Evolutionary conservation across 2,113 vertebrate species (phyloP), one percentile per base, ranked within the genome.

Genomic region (Mustela lutreola): DNA sequence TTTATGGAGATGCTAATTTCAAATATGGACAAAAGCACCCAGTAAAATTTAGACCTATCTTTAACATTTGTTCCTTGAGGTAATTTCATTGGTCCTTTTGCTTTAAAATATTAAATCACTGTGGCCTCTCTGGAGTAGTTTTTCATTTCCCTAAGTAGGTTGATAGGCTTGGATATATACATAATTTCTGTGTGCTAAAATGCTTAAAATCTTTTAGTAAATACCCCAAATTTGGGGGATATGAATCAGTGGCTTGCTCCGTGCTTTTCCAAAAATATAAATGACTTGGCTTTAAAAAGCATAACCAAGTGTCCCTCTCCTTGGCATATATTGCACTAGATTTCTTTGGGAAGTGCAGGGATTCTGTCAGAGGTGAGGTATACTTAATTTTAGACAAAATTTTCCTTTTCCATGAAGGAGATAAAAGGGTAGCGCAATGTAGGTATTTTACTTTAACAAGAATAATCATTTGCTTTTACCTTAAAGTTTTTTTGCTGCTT

Each of bases 41-140:
- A 67, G 26, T 91, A 56, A 81, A 97, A 78, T 84, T 50, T 65
- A 91, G 53, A 82, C 16, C 70, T 92, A n/a, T 63, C n/a, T 95
- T 95, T 96, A 95, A 56, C 48, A 56, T 91, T 93, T 50, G 65
- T 80, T 96, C 36, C 60, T n/a, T 36, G 21, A 84, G 71, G 33
- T 81, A 92, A 95, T 96, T 89, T 92, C 31, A 73, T 16, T 84
- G 28, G 24, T 94, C 42, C 33, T 70, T 95, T 91, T 96, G 22
- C 48, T 95, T 96, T 78, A 96, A 79, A 88, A 91, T 97, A 79
- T 87, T 94, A 89, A 16, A 58, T 92, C 76, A 85, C 33, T 60
- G 19, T 90, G 53, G 19, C n/a, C 83, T 81, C 1, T 76, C 42
- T 88, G 65, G 26, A 50, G 10, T 60, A 80, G 16, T 75, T 93